These are phyloP conservation scores for Hiodon alosoides DNA, from an alignment of 2,113 vertebrate species.

Conservation along the genomic window DNA sequence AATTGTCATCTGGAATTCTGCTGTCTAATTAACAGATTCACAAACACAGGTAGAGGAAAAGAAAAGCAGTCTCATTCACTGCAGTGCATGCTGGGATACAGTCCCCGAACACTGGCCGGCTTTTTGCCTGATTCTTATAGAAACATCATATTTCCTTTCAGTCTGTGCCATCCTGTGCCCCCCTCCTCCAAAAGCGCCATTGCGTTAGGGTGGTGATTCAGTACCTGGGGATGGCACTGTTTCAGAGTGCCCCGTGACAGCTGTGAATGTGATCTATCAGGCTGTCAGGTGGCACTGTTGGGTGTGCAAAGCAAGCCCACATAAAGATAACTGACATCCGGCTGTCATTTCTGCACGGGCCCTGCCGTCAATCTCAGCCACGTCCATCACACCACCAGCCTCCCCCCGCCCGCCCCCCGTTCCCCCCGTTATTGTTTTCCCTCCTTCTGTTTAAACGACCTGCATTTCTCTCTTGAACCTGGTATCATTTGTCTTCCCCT, in stretches of 20 bases:
- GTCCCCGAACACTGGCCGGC: no score
- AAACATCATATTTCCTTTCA: slow-evolving; percentile 36
- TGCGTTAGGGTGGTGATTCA: slow-evolving; percentile 44
- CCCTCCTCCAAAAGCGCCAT: slow-evolving; percentile 3
- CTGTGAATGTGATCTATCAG: slow-evolving; percentile 59
- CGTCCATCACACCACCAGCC: not conserved
- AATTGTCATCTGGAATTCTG: slow-evolving; percentile 51
- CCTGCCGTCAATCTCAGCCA: slow-evolving; percentile 31
- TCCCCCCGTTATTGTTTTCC: no score
- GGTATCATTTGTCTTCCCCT: slow-evolving; percentile 35
- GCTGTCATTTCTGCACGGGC: slow-evolving; percentile 36
- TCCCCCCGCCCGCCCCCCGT: not conserved
- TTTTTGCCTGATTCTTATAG: no score
- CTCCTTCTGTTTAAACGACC: not conserved
- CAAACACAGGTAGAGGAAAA: slow-evolving; percentile 50
- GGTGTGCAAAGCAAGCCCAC: slow-evolving; percentile 46
- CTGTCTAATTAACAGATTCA: slow-evolving; percentile 59
- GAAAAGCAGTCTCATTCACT: slow-evolving; percentile 41
- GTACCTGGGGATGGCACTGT: slow-evolving; percentile 51
- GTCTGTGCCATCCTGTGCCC: slow-evolving; percentile 35
- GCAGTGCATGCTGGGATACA: slow-evolving; percentile 34
- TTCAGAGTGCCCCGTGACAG: slow-evolving; percentile 45
- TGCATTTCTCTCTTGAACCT: slow-evolving; percentile 18
- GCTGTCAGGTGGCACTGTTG: slow-evolving; percentile 54
- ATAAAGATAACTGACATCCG: slow-evolving; percentile 53